Evolutionary conservation across 2,888 invertebrate species (phyloP).

Genomic region (Ariolimax columbianus): DNA sequence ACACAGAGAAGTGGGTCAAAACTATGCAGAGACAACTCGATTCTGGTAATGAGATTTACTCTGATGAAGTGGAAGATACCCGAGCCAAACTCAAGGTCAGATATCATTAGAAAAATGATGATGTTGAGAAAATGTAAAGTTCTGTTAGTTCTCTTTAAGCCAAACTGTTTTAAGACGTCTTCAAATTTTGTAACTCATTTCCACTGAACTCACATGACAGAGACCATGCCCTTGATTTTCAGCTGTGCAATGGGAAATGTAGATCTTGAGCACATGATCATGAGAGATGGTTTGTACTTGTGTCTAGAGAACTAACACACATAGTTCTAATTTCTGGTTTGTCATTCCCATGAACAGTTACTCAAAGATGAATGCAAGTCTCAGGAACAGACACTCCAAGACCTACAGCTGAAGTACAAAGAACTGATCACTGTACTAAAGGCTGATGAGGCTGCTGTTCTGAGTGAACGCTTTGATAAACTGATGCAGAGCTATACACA

Average conservation of each 20-base stretch:
- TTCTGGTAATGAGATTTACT: conserved; percentile 88
- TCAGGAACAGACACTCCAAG: conserved; percentile 87
- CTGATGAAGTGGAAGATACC: conserved; percentile 88
- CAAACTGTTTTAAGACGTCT: too few species aligned
- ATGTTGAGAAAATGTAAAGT: background rate
- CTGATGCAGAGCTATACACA: conserved; percentile 87
- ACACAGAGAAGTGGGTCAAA: conserved; percentile 88
- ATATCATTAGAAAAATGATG: background rate
- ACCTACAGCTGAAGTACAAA: conserved; percentile 90
- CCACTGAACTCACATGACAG: too few species aligned
- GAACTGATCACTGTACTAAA: conserved; percentile 85
- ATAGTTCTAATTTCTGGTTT: background rate
- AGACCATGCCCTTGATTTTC: too few species aligned
- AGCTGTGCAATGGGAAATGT: too few species aligned
- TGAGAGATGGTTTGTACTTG: background rate
- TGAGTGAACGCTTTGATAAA: conserved; percentile 87
- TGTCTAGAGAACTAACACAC: background rate
- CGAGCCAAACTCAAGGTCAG: conserved; percentile 86
- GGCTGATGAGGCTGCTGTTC: conserved; percentile 86
- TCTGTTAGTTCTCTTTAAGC: too few species aligned
- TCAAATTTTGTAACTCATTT: too few species aligned
- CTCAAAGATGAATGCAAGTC: conserved; percentile 91
- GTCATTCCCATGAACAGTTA: conserved; percentile 81
- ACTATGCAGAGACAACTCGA: conserved; percentile 79
- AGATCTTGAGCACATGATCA: too few species aligned